Evolutionary conservation across 2,888 invertebrate genomes (phyloP), one percentile per base, ranked within the genome.

Genomic region (Helicoverpa assulta): DNA sequence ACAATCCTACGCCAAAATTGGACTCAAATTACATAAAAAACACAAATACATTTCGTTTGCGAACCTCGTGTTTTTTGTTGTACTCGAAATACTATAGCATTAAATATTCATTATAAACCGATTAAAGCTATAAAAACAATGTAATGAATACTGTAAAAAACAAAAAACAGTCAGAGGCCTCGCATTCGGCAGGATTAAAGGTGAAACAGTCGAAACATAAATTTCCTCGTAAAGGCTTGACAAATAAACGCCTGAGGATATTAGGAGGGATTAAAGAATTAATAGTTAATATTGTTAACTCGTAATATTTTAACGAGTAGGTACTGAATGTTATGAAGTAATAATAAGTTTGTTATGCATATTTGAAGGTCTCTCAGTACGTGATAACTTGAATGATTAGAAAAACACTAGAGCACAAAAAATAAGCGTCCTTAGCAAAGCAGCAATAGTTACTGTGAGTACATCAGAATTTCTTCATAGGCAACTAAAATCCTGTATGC

Each of bases 21-120:
- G 18, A 14, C n/a, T 60, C 51, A 61, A 61, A 78, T 61, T 61
- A 78, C 29, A 18, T n/a, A 58, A 61, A 61, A 72, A 73, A 67
- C 50, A 19, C 50, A 73, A 60, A 40, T 51, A 77, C 37, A 2
- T 58, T 78, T 62, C 51, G 37, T 73, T 67, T 67, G 55, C 8
- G 78, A 52, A 73, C 61, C 18, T 63, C 54, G 33, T 67, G 21
- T 68, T 74, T 82, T 77, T 79, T 71, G 55, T 51, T 26, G 29
- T 50, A 57, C 19, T 59, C 26, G 65, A 68, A 73, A 79, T 79
- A 70, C 74, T 77, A 75, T 82, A 78, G 58, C 67, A 83, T 82
- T 82, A 82, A 73, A 75, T 70, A 76, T 78, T 82, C 84, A 80
- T 84, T 82, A 84, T 70, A 82, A 80, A 78, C 51, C 70, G 70